A percentile compares a stretch with the other conserved stretches of the same genome.
phyloP scores from a whole-genome alignment of 2,113 vertebrate genomes.

The Hymenochirus boettgeri region DNA sequence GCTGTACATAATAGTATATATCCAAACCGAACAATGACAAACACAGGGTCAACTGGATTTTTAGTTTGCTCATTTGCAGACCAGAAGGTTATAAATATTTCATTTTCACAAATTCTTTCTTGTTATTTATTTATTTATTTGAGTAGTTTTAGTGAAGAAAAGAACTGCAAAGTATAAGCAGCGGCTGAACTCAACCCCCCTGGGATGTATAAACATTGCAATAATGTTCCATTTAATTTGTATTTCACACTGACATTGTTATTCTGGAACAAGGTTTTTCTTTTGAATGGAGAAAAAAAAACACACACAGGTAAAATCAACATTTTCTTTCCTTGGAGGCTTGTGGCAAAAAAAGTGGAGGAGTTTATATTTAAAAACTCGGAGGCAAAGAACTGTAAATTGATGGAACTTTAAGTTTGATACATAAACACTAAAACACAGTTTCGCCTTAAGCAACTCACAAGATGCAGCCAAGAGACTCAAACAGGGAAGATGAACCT shows the following conservation, averaged over 20 bases:
- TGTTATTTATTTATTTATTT: too few relatives aligned
- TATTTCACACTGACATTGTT: neutral
- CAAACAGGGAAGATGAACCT: constrained; percentile 18
- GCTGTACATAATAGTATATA: too few relatives aligned
- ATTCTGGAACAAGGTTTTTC: constrained; percentile 1
- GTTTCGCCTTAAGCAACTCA: constrained; percentile 29
- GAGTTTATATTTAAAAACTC: constrained; percentile 10
- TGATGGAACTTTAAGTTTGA: constrained; percentile 23
- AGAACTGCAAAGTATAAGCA: neutral
- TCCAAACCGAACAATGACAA: too few relatives aligned
- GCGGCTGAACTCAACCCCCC: constrained; percentile 9
- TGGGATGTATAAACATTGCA: constrained; percentile 17
- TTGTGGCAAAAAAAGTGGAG: constrained; percentile 17
- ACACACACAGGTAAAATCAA: constrained; percentile 1
- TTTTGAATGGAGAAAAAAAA: neutral
- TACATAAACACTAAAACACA: constrained; percentile 35
- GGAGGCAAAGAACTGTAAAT: constrained; percentile 24
- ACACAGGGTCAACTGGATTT: too few relatives aligned
- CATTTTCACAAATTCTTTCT: too few relatives aligned
- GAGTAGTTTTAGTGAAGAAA: neutral
- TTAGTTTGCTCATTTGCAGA: too few relatives aligned
- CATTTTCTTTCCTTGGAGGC: constrained; percentile 19
- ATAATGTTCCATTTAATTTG: neutral
- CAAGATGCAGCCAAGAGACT: neutral
- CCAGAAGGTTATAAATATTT: too few relatives aligned